phyloP scores from a whole-genome alignment of 2,113 vertebrate genomes.

The Nicator chloris region DNA sequence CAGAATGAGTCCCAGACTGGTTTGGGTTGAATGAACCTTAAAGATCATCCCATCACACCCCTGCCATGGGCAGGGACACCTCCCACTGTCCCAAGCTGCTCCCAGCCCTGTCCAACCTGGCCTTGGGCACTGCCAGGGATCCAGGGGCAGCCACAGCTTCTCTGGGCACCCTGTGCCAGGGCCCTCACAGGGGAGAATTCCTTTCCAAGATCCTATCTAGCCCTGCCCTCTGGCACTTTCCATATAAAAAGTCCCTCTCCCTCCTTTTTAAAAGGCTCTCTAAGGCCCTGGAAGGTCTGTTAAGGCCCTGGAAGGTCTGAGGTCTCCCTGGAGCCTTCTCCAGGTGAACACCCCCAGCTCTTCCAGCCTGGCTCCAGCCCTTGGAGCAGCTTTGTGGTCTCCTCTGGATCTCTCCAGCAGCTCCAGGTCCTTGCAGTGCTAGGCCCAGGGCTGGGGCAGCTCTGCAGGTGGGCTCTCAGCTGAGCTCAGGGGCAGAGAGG shows the following conservation, averaged over 20 bases:
- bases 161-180: background rate
- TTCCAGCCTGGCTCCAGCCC: background rate
- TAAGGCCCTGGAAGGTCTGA: too few relatives aligned
- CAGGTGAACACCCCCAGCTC: background rate
- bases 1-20: background rate
- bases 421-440: background rate
- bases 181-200: rapidly evolving
- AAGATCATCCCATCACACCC: rapidly evolving
- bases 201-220: rapidly evolving
- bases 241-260: background rate
- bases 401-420: background rate
- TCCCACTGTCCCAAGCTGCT: background rate
- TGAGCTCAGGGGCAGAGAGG: background rate
- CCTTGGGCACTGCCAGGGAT: background rate
- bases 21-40: background rate
- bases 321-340: background rate
- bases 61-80: background rate
- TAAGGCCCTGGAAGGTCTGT: background rate
- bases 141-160: background rate
- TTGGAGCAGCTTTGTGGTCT: rapidly evolving
- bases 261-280: background rate
- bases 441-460: background rate
- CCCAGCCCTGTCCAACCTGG: background rate
- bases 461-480: background rate
- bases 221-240: background rate